Evolutionary conservation across 2,888 invertebrate genomes (phyloP).

Genomic region (Elgonia sp.): DNA sequence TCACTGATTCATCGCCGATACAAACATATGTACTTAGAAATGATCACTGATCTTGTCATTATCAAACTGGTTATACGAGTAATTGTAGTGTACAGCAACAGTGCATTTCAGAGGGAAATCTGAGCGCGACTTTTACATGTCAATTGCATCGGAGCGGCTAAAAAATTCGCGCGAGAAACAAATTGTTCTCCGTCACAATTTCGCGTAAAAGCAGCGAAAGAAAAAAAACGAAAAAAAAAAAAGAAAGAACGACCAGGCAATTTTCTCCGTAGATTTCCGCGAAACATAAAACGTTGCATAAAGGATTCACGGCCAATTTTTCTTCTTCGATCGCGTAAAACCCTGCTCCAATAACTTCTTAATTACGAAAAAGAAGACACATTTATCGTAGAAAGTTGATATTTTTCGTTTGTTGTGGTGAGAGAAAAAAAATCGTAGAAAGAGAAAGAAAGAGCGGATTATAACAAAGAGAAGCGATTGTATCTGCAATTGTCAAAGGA

Average conservation of each 20-base stretch:
- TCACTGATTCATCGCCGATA: no score
- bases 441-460: slow-evolving; percentile 22
- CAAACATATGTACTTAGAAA: slow-evolving; percentile 77
- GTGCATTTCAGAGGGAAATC: slow-evolving; percentile 57
- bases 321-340: slow-evolving; percentile 34
- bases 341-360: slow-evolving; percentile 64
- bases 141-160: slow-evolving; percentile 28
- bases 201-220: neutral
- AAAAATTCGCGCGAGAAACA: slow-evolving; percentile 20
- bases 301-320: slow-evolving; percentile 12
- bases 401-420: neutral
- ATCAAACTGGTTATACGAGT: slow-evolving; percentile 72
- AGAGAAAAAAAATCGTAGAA: neutral
- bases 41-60: slow-evolving; percentile 76
- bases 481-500: slow-evolving; percentile 34
- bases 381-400: slow-evolving; percentile 48
- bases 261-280: slow-evolving; percentile 52
- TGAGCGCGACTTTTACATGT: slow-evolving; percentile 56
- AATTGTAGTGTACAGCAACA: slow-evolving; percentile 56
- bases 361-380: slow-evolving; percentile 51
- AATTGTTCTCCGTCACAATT: slow-evolving; percentile 19
- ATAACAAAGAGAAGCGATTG: slow-evolving; percentile 25
- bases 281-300: slow-evolving; percentile 43
- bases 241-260: neutral
- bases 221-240: neutral